phyloP scores from a whole-genome alignment of 1,140 invertebrate species.

The Limonius californicus region DNA sequence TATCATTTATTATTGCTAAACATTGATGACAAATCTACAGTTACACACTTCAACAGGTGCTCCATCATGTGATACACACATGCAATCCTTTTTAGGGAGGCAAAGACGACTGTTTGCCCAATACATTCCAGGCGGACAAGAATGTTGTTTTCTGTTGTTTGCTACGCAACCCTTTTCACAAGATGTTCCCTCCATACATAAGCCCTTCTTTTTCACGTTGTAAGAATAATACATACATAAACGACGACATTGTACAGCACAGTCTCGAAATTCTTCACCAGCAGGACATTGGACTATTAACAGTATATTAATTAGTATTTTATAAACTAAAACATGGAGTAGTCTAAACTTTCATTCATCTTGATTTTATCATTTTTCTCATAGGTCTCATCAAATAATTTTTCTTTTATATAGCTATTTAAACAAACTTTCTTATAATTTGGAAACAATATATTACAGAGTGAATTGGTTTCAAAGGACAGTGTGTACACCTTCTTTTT shows the following conservation, averaged over 20 bases:
- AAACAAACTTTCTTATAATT: no score
- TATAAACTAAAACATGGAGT: no score
- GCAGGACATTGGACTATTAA: slow-evolving; percentile 39
- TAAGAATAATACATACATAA: slow-evolving; percentile 53
- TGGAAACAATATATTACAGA: no score
- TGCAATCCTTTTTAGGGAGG: slow-evolving; percentile 64
- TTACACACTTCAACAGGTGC: slow-evolving; percentile 62
- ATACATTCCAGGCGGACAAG: slow-evolving; percentile 45
- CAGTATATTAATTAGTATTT: no score
- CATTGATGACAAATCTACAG: slow-evolving; percentile 4
- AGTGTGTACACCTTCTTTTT: no score
- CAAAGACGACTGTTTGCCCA: slow-evolving; percentile 69
- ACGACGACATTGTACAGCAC: slow-evolving; percentile 53
- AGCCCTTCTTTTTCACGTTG: slow-evolving; percentile 44
- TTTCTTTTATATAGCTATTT: no score
- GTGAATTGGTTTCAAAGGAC: no score
- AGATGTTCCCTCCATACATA: slow-evolving; percentile 46
- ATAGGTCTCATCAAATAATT: no score
- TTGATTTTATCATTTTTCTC: no score
- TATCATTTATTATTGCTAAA: no score
- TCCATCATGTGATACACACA: slow-evolving; percentile 60
- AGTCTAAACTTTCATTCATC: no score
- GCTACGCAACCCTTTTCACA: slow-evolving; percentile 54
- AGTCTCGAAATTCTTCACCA: slow-evolving; percentile 49
- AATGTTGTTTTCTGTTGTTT: slow-evolving; percentile 27